Percentiles rank a stretch among this genome's conserved stretches.
These are phyloP conservation scores for Tragopan temminckii DNA, from an alignment of 2,797 vertebrate genomes.

Conservation along the genomic window DNA sequence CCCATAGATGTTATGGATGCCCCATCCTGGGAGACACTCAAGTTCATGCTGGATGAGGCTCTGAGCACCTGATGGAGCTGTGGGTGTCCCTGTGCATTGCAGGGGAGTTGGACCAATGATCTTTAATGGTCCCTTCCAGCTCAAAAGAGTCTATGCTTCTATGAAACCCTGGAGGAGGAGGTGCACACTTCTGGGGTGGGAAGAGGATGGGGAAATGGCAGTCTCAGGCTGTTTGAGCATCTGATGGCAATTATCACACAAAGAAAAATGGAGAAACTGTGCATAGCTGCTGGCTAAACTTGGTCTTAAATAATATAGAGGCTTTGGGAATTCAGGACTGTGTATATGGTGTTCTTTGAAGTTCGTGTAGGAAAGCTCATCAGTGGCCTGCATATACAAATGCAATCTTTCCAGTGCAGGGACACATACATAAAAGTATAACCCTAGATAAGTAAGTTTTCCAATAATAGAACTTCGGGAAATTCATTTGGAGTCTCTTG, in stretches of 20 bases:
- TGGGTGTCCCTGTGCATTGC: too few species aligned
- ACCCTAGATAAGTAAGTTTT: not conserved
- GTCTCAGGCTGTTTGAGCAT: not conserved
- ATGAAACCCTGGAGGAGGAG: not conserved
- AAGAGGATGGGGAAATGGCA: not conserved
- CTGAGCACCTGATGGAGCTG: too few species aligned
- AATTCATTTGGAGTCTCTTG: not conserved
- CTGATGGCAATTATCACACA: not conserved
- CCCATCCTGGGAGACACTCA: too few species aligned
- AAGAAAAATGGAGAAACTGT: constrained; percentile 1
- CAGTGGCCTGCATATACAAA: not conserved
- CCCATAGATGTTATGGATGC: too few species aligned
- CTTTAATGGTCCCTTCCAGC: too few species aligned
- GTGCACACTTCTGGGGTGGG: not conserved
- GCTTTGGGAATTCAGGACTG: not conserved
- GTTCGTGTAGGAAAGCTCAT: not conserved
- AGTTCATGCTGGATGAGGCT: too few species aligned
- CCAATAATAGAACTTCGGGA: not conserved
- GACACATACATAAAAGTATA: not conserved
- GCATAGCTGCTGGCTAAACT: constrained; percentile 7
- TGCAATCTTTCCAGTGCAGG: not conserved
- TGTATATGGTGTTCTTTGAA: not conserved
- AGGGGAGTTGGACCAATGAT: too few species aligned
- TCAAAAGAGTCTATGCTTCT: too few species aligned
- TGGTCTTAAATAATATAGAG: not conserved